Evolutionary conservation across 2,113 vertebrate genomes (phyloP).

Genomic region (Megaceryle torquata): DNA sequence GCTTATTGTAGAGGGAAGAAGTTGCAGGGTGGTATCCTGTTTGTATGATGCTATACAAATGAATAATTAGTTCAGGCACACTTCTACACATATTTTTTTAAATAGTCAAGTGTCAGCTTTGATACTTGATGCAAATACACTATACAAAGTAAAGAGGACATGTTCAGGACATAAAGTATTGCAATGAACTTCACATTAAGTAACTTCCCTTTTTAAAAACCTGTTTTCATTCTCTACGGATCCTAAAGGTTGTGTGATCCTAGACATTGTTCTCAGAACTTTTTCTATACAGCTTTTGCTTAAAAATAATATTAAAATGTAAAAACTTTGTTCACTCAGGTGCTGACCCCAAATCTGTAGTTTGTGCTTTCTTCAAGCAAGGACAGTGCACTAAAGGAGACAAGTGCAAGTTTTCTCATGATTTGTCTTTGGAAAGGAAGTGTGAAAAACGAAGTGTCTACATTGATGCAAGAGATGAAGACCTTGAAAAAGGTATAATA

Average conservation of each 20-base stretch:
- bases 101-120: not conserved
- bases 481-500: slow-evolving; percentile 90
- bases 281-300: not conserved
- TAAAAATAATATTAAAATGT: not conserved
- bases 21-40: not conserved
- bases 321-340: slow-evolving; percentile 68
- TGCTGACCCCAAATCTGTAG: slow-evolving; percentile 96
- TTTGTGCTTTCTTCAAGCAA: slow-evolving; percentile 98
- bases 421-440: slow-evolving; percentile 93
- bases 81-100: not conserved
- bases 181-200: not conserved
- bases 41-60: not conserved
- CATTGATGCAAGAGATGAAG: slow-evolving; percentile 93
- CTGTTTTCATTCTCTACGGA: not conserved
- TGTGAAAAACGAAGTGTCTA: slow-evolving; percentile 95
- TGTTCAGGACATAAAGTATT: not conserved
- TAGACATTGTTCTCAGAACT: rapidly evolving
- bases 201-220: rapidly evolving
- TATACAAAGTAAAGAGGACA: not conserved
- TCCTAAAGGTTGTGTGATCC: not conserved
- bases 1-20: not conserved
- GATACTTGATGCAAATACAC: not conserved
- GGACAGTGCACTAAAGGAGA: slow-evolving; percentile 98
- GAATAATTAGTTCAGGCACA: not conserved
- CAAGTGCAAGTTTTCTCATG: slow-evolving; percentile 98